Conservation (phyloP, 2,113 vertebrate species). For the Hemibagrus wyckioides region DNA sequence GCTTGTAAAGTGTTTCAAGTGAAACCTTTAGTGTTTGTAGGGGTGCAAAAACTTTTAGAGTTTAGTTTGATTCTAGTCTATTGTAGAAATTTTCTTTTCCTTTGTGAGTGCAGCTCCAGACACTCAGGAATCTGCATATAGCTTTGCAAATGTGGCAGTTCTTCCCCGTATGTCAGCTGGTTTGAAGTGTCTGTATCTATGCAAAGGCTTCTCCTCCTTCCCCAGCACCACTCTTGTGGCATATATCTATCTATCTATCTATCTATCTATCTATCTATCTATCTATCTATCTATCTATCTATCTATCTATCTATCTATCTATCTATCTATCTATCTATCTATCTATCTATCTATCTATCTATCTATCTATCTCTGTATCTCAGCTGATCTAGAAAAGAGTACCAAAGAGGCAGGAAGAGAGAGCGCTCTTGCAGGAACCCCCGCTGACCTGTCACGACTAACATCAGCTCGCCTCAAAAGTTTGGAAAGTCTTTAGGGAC, state of each 20-base stretch:
- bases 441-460: slow-evolving; percentile 19
- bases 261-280: not conserved
- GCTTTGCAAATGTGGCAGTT: not conserved
- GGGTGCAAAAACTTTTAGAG: not conserved
- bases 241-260: not conserved
- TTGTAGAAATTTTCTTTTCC: not conserved
- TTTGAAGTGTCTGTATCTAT: not conserved
- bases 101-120: no score
- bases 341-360: not conserved
- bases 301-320: not conserved
- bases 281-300: not conserved
- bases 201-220: not conserved
- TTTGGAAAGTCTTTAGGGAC: slow-evolving; percentile 29
- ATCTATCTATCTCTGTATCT: not conserved
- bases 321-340: not conserved
- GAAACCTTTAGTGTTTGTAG: not conserved
- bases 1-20: not conserved
- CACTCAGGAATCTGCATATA: not conserved
- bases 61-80: not conserved
- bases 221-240: not conserved
- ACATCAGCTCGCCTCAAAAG: slow-evolving; percentile 11
- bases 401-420: not conserved
- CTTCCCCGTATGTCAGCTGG: slow-evolving; percentile 9
- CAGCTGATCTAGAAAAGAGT: not conserved
- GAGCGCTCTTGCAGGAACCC: slow-evolving; percentile 8